phyloP scores from a whole-genome alignment of 1,140 invertebrate genomes.

The Aphelinus certus region DNA sequence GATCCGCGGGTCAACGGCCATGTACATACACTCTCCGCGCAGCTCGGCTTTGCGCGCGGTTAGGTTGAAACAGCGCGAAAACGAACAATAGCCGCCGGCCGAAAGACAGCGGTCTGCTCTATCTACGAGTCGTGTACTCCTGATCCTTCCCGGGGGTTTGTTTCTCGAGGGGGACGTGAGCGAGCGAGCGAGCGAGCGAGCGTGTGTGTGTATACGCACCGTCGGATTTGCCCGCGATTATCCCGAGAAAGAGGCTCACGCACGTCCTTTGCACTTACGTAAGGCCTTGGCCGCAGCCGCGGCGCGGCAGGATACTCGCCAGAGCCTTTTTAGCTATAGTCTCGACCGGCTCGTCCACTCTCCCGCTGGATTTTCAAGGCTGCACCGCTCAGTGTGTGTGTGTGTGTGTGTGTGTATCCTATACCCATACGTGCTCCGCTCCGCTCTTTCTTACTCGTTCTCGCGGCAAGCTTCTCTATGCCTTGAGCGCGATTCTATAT shows the following conservation, averaged over 20 bases:
- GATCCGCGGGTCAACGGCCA: too few species aligned
- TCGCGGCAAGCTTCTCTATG: too few species aligned
- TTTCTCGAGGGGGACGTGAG: not conserved
- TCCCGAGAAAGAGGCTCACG: not conserved
- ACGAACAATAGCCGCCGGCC: too few species aligned
- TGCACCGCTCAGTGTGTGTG: not conserved
- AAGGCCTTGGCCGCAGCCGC: slow-evolving; percentile 23
- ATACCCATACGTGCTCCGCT: too few species aligned
- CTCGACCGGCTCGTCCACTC: slow-evolving; percentile 3
- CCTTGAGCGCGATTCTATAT: too few species aligned
- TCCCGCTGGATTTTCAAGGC: slow-evolving; percentile 30
- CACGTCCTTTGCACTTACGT: slow-evolving; percentile 33
- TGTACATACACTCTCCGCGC: too few species aligned
- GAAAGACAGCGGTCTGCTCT: too few species aligned
- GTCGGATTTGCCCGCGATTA: not conserved
- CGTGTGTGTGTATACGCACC: not conserved
- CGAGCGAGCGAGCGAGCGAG: not conserved
- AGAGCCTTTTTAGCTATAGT: slow-evolving; percentile 28
- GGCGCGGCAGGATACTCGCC: slow-evolving; percentile 6
- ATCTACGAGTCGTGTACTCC: too few species aligned
- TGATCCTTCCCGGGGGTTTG: not conserved
- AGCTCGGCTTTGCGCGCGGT: not conserved
- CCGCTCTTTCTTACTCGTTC: too few species aligned
- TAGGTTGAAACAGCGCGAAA: too few species aligned
- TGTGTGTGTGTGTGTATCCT: too few species aligned